Base-by-base conservation (phyloP, 2,888 invertebrate species). In the Spialia ferax region DNA sequence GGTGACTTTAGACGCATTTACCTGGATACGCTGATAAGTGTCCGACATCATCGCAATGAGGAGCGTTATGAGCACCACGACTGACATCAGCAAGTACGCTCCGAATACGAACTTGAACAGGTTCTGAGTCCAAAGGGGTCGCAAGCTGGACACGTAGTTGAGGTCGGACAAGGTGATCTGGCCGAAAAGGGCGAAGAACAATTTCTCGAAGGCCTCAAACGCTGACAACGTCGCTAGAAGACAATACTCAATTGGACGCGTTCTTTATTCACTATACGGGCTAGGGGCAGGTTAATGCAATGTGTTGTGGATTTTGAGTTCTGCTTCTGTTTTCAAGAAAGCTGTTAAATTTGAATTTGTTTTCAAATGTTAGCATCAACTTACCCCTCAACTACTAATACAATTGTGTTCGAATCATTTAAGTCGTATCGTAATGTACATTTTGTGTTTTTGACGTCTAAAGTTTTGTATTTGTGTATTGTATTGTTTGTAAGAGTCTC, bases 31-130 rank as follows among this genome's bases (percentile, higher is more conserved):
- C 93, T 99, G 99, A 94, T 99, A 99, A 83, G 99, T 99, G 95
- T 99, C 99, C 94, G 99, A 99, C 99, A 99, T 99, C 99, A 99
- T 99, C 95, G 99, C 99, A 96, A 99, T 99, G 90, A 99, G 97
- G 89, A 99, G 96, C 94, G 99, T 99, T 94, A 99, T 98, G 85
- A 99, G 96, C 88, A 99, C 99, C 94, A 99, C 98, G 88, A 99
- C 97, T 79, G 99, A 98, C 90, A 99, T 98, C 96, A 99, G 96
- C 96, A 99, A 97, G 96, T 99, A 99, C 91, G 98, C 96, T 82
- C 99, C 99, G 94, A 99, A 99, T 82, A 99, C 97, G 88, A 97
- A 94, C 95, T 97, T 97, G 95, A 97, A 97, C 83, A 97, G 95
- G 93, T 95, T 96, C 92, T 96, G 96, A 74, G 97, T 97, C 97